Conservation (phyloP, 2,113 vertebrate genomes). For the Oreochromis spilurus region DNA sequence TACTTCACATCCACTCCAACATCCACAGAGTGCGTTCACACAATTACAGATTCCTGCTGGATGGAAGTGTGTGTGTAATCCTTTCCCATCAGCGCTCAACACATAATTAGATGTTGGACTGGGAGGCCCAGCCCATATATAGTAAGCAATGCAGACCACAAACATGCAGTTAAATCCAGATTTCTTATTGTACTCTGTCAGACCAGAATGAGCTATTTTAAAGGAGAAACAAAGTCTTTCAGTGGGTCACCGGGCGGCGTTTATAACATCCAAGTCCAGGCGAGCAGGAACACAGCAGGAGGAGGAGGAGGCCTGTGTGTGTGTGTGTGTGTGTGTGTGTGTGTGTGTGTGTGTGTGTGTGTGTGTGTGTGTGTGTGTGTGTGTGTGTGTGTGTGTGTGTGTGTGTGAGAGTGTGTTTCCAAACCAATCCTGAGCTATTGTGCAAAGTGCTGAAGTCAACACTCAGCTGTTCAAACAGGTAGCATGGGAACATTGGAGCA, state of each 20-base stretch:
- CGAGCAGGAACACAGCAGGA: not conserved
- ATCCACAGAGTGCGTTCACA: slow-evolving; percentile 55
- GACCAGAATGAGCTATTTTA: slow-evolving; percentile 38
- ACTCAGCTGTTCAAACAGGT: slow-evolving; percentile 78
- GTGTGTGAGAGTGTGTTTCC: not conserved
- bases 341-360: not conserved
- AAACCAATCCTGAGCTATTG: slow-evolving; percentile 47
- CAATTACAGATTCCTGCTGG: slow-evolving; percentile 69
- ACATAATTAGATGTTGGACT: slow-evolving; percentile 72
- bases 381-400: not conserved
- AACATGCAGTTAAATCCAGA: slow-evolving; percentile 59
- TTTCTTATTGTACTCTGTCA: slow-evolving; percentile 62
- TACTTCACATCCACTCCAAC: slow-evolving; percentile 43
- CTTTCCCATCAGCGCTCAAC: slow-evolving; percentile 63
- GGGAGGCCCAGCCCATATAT: slow-evolving; percentile 60
- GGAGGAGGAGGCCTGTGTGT: not conserved
- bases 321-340: not conserved
- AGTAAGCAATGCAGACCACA: slow-evolving; percentile 68
- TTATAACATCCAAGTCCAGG: slow-evolving; percentile 37
- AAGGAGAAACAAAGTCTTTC: not conserved
- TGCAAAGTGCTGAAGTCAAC: slow-evolving; percentile 64
- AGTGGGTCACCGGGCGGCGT: slow-evolving; percentile 6
- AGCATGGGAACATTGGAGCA: slow-evolving; percentile 46
- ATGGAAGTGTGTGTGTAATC: slow-evolving; percentile 43
- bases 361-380: not conserved